Base-by-base conservation (phyloP, 2,797 vertebrate genomes). In the Vipera latastei region DNA sequence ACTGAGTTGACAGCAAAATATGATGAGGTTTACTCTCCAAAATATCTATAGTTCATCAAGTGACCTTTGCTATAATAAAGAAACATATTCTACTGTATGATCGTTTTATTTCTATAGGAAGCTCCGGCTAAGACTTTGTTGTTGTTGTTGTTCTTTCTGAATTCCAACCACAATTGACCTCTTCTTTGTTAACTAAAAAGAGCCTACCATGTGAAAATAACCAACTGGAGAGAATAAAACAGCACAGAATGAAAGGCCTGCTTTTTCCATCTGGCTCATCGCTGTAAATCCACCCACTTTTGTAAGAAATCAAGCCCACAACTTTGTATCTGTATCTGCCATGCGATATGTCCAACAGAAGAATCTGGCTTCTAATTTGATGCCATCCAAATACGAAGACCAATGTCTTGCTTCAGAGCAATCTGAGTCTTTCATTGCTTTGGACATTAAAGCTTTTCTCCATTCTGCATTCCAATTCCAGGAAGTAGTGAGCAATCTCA, bases 401-500 rank as follows among this genome's bases (percentile, higher is more conserved):
- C 26, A 87, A 11, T 18, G 61, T 28, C 38, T 12, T 90, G 86
- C 26, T 51, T 11, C 69, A 65, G 89, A 90, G 51, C 16, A 63
- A 44, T 61, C 57, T 57, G 53, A 83, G 28, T 61, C 69, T 73
- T 25, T 9, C 28, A 9, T 69, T 90, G 63, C 0, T 12, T 65
- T 89, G 73, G 83, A 53, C 60, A 20, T 48, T 26, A 22, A 65
- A 59, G 48, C 44, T 86, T 73, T 59, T 91, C 56, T 38, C 16
- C 78, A 59, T 73, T 7, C 6, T 61, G 18, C 44, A 78, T 0
- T 0, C 0, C 78, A 61, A 2, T 51, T 59, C 89, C 63, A 38
- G 9, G 51, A 94, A 44, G 65, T 78, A 92, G 93, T 90, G 93
- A 83, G 55, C 88, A 65, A 38, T 32, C 91, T 20, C 88, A 18